Evolutionary conservation across 2,797 vertebrate species (phyloP).

Genomic region (Sylvia borin): DNA sequence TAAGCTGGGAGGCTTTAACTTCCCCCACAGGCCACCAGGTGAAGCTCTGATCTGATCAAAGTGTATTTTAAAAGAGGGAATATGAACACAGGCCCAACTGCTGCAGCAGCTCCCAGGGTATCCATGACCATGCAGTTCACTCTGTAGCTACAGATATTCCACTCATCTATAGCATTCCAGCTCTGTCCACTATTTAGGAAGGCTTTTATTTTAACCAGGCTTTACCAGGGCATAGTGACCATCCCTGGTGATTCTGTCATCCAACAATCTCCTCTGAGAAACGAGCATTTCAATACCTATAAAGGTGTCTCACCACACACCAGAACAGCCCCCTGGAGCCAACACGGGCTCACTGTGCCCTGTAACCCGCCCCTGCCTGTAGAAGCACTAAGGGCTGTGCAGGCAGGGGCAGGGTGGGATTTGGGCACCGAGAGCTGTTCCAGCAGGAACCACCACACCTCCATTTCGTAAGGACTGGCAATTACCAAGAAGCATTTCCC

Average conservation of each 20-base stretch:
- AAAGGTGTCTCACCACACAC: neutral
- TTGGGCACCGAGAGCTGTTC: neutral
- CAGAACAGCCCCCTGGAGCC: neutral
- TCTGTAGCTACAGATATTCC: neutral
- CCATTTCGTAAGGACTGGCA: neutral
- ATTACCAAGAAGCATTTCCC: neutral
- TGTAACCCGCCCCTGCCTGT: neutral
- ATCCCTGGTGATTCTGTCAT: neutral
- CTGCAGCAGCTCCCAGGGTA: neutral
- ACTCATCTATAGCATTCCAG: neutral
- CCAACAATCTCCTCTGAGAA: neutral
- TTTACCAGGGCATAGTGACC: neutral
- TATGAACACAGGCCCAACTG: neutral
- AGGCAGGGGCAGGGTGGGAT: fast-evolving
- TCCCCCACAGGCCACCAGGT: neutral
- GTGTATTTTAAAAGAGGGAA: neutral
- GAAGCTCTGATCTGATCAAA: neutral
- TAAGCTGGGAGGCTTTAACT: neutral
- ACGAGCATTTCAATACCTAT: neutral
- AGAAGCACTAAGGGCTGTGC: neutral
- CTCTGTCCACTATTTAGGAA: neutral
- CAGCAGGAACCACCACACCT: neutral
- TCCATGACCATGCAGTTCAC: fast-evolving
- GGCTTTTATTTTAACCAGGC: neutral
- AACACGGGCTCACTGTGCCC: neutral